Base-by-base conservation (phyloP, 2,797 vertebrate genomes). In the Pipistrellus kuhlii region DNA sequence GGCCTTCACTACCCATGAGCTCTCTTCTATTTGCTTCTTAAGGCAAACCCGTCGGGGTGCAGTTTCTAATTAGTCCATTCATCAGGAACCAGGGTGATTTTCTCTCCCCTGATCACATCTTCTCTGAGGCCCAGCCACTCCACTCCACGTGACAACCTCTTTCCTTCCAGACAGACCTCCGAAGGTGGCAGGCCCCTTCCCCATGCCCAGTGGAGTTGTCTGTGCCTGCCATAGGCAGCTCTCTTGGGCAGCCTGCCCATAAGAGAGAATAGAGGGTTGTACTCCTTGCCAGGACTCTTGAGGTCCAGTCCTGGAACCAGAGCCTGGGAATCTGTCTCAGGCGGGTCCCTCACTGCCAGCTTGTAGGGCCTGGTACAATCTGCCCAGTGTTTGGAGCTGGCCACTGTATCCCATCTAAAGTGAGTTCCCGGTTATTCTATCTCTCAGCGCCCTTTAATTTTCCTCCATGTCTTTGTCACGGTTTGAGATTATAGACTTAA, bases 261-360 rank as follows among this genome's bases (percentile, higher is more conserved):
- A 41, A 78, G 6, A 71, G 62, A 93, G 81, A 90, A 86, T 55
- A 68, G 90, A 93, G 78, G 21, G 13, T 25, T 96, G 85, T 81
- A 6, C 17, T 95, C 68, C 48, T 91, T 95, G 64, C 85, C 78
- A 93, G 92, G 69, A 93, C 41, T 90, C 88, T 76, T 84, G 66
- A 27, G 30, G 71, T 69, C 46, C 14, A n/a, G 30, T 32, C 59
- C 78, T 88, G 72, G 81, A 93, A 51, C 83, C 81, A 91, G 85
- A 85, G 81, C 80, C 93, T 95, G 92, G 88, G 78, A 76, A 32
- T 83, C 87, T 95, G 68, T 83, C 71, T 84, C 59, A 62, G 38
- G 32, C 8, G 0, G 21, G 55, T 85, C 72, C 46, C 59, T 85
- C 85, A 27, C 38, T 23, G 25, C 72, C 11, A 30, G 77, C 80